Conservation (phyloP, 92 coral and sea anemone species). For the Diadumene lineata region DNA sequence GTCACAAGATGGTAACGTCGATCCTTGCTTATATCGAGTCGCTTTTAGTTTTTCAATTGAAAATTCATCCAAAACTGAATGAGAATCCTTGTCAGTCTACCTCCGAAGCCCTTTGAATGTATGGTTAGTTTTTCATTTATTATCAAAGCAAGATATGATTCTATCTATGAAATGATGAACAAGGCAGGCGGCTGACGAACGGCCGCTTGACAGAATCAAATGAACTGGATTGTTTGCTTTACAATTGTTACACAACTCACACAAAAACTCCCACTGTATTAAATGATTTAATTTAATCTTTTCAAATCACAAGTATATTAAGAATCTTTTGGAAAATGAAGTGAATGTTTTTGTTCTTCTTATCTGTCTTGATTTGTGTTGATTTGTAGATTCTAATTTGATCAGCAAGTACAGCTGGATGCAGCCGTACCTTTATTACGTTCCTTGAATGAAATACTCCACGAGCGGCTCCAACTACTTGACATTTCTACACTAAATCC, state of each 20-base stretch:
- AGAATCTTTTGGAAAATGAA: slow-evolving; percentile 31
- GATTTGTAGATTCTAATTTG: slow-evolving; percentile 39
- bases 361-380: slow-evolving; percentile 29
- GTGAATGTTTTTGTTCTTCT: slow-evolving; percentile 34
- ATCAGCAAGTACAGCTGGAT: slow-evolving; percentile 21
- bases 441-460: slow-evolving; percentile 23
- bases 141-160: slow-evolving; percentile 11
- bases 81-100: background rate
- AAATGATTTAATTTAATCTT: slow-evolving; percentile 35
- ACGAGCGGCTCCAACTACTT: slow-evolving; percentile 21
- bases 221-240: slow-evolving; percentile 24
- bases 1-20: too few relatives aligned
- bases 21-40: too few relatives aligned
- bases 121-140: background rate
- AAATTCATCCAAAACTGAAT: too few relatives aligned
- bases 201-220: slow-evolving; percentile 7
- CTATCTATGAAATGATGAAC: slow-evolving; percentile 5
- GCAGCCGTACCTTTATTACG: slow-evolving; percentile 13
- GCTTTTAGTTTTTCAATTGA: too few relatives aligned
- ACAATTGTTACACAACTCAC: slow-evolving; percentile 35
- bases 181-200: slow-evolving; percentile 10
- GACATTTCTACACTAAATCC: slow-evolving; percentile 20
- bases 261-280: slow-evolving; percentile 17
- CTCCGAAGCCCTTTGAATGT: background rate
- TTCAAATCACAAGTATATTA: slow-evolving; percentile 41